Evolutionary conservation across 1,140 invertebrate species (phyloP).

Genomic region (Solenopsis invicta): DNA sequence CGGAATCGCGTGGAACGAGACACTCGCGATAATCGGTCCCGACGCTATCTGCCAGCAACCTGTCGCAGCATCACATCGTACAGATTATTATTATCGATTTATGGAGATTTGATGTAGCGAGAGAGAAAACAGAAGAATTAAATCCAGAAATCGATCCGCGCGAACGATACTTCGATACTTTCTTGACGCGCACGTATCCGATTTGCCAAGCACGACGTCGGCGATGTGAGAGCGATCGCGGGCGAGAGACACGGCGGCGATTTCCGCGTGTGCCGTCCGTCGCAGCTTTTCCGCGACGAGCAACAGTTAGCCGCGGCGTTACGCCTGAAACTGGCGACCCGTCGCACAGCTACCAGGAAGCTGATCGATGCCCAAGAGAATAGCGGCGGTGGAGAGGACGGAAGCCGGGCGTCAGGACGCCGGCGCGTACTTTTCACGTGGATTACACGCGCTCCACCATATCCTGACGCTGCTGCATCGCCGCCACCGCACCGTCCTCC

Average conservation of each 20-base stretch:
- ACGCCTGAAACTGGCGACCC: constrained; percentile 75
- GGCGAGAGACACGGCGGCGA: not conserved
- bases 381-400: constrained; percentile 66
- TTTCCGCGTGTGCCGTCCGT: not conserved
- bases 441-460: constrained; percentile 67
- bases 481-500: constrained; percentile 21
- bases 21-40: constrained; percentile 18
- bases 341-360: constrained; percentile 68
- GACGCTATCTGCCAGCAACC: constrained; percentile 2
- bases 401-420: constrained; percentile 72
- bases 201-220: not conserved
- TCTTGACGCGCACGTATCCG: not conserved
- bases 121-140: not conserved
- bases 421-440: constrained; percentile 77
- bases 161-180: not conserved
- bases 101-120: not conserved
- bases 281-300: constrained; percentile 50
- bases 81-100: not conserved
- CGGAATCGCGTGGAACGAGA: not conserved
- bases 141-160: not conserved
- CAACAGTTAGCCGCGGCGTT: constrained; percentile 70
- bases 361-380: constrained; percentile 79
- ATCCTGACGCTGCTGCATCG: constrained; percentile 4
- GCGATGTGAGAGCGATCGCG: not conserved
- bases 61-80: constrained; percentile 17